Percentiles rank a stretch among this genome's conserved stretches.
Conservation (phyloP, 2,797 vertebrate genomes). For the Acrossocheilus fasciatus region DNA sequence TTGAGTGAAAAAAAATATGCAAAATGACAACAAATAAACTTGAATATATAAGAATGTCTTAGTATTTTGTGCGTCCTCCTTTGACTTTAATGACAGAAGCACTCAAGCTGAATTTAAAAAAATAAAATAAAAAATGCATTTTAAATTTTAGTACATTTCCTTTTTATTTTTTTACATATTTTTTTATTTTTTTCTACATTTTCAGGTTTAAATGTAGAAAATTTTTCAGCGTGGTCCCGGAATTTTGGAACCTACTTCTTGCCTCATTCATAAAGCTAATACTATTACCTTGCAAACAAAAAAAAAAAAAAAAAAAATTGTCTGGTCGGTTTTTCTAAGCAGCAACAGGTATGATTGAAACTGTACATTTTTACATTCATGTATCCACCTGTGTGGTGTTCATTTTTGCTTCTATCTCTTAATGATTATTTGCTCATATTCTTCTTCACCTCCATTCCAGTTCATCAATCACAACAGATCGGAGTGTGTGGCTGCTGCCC, state of each 20-base stretch:
- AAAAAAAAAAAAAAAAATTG: background rate
- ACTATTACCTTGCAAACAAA: background rate
- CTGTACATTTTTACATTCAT: background rate
- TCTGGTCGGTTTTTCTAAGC: background rate
- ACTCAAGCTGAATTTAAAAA: background rate
- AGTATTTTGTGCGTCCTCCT: background rate
- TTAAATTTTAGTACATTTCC: no score
- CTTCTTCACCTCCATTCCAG: conserved; percentile 33
- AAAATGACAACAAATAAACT: no score
- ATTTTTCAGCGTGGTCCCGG: background rate
- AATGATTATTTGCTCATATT: conserved; percentile 50
- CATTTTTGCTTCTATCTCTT: conserved; percentile 19
- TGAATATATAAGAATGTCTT: background rate
- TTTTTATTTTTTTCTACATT: background rate
- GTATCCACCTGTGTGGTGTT: background rate
- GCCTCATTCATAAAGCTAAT: background rate
- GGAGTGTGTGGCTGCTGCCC: conserved; percentile 48
- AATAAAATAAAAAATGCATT: background rate
- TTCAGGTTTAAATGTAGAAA: background rate
- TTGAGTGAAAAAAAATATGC: background rate
- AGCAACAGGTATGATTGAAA: conserved; percentile 1
- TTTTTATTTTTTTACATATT: background rate
- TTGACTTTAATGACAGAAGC: background rate
- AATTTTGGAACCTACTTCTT: background rate
- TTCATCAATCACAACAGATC: conserved; percentile 56